Base-by-base conservation (phyloP, 1,140 invertebrate species). In the Tetramorium simillimum region DNA sequence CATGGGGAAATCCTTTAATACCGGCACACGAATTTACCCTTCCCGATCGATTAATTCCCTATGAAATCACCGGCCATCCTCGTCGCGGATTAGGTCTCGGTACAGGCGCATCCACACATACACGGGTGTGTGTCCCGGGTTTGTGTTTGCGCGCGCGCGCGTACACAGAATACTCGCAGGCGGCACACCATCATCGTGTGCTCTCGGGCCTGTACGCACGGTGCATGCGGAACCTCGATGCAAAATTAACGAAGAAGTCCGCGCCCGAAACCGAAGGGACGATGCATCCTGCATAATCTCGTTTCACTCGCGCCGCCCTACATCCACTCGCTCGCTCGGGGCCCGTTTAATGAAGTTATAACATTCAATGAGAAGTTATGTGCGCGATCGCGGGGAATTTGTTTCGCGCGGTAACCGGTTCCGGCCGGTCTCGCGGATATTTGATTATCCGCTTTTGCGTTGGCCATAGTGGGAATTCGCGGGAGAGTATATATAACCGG, bases 1-100 rank as follows among this genome's bases (percentile, higher is more conserved):
- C 90, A 88, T 88, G 82, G 90, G 89, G 90, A 90, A 91, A 91
- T 91, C 90, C 90, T 91, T 91, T 91, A 91, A 91, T 91, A 91
- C 90, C 90, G 65, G 70, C 73, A 80, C 89, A 82, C 86, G 90
- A 91, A 91, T 91, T 90, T 86, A 70, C 86, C 86, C 86, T 85
- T 70, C 46, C 86, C 89, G 89, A 88, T 90, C 90, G 90, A 91
- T 91, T 91, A 91, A 91, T 91, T 91, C 90, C 89, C 86, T 91
- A 91, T 86, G 90, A 91, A 91, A 90, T 91, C 90, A 89, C 84
- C 87, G 84, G 82, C 65, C 73, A 60, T 90, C 65, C 90, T 80
- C 82, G 90, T 90, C 75, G 86, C 77, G 86, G 89, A 91, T 90
- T 91, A 90, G 84, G 65, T 75, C 58, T 70, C 69, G 86, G 62